phyloP scores from a whole-genome alignment of 2,797 vertebrate species.

The Arctocebus calabarensis region DNA sequence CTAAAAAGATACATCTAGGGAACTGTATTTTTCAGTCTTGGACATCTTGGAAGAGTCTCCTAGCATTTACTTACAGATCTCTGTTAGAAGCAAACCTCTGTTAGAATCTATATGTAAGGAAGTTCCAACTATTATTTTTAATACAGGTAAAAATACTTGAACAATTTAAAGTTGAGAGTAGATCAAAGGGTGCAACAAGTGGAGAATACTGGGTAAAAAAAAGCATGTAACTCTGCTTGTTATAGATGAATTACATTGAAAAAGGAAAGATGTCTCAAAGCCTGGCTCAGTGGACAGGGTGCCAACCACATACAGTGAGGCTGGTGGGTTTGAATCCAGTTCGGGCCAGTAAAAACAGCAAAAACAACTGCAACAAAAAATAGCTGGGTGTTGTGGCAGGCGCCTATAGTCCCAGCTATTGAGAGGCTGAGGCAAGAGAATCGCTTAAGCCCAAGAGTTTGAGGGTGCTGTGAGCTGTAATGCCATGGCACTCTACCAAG shows the following conservation, averaged over 20 bases:
- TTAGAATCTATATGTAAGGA: neutral
- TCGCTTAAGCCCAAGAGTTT: too few relatives aligned
- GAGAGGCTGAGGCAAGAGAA: too few relatives aligned
- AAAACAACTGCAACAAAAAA: too few relatives aligned
- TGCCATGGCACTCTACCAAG: too few relatives aligned
- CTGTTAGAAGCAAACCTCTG: neutral
- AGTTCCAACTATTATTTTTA: slow-evolving; percentile 12
- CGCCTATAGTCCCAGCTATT: too few relatives aligned
- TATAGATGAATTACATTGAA: neutral
- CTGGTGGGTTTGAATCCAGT: too few relatives aligned
- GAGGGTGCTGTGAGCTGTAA: too few relatives aligned
- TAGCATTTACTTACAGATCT: neutral
- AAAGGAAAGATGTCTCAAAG: too few relatives aligned
- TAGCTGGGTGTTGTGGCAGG: too few relatives aligned
- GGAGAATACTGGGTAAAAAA: neutral
- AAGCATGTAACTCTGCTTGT: neutral
- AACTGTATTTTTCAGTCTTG: neutral
- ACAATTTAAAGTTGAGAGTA: neutral
- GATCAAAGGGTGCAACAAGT: neutral
- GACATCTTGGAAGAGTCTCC: neutral
- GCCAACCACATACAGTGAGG: too few relatives aligned
- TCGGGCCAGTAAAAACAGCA: too few relatives aligned
- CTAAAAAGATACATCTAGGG: neutral
- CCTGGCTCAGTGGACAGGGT: too few relatives aligned
- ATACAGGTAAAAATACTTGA: neutral